Conservation (phyloP, 1,140 invertebrate species). For the Sarcophaga peregrina region DNA sequence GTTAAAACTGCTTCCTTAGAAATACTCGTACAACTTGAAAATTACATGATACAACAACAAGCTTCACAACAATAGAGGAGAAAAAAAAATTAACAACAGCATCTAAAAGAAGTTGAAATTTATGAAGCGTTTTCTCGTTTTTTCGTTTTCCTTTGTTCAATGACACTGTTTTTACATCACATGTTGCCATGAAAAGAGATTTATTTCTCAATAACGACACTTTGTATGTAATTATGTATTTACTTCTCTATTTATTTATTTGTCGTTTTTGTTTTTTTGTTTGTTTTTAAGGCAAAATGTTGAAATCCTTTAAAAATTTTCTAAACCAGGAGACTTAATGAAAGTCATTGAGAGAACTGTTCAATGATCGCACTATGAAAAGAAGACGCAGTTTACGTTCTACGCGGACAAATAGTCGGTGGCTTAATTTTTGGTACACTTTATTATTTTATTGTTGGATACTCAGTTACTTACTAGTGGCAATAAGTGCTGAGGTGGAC, state of each 20-base stretch:
- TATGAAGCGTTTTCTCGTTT: slow-evolving; percentile 34
- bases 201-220: not conserved
- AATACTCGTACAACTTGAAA: no score
- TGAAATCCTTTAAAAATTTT: not conserved
- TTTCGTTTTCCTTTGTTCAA: slow-evolving; percentile 24
- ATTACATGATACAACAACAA: slow-evolving; percentile 11
- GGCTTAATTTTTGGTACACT: not conserved
- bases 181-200: slow-evolving; percentile 2
- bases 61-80: no score
- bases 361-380: not conserved
- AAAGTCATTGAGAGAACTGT: not conserved
- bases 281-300: slow-evolving; percentile 25
- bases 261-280: not conserved
- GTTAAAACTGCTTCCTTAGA: slow-evolving; percentile 33
- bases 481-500: slow-evolving; percentile 47
- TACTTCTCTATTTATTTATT: not conserved
- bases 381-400: not conserved
- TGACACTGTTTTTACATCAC: slow-evolving; percentile 28
- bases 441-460: slow-evolving; percentile 29
- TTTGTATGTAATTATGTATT: no score
- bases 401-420: slow-evolving; percentile 6
- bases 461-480: slow-evolving; percentile 20
- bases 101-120: slow-evolving; percentile 14
- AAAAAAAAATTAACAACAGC: not conserved
- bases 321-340: not conserved